Percentiles rank a stretch among this genome's conserved stretches.
Conservation (phyloP, 2,888 invertebrate species). For the Polyommatus icarus region DNA sequence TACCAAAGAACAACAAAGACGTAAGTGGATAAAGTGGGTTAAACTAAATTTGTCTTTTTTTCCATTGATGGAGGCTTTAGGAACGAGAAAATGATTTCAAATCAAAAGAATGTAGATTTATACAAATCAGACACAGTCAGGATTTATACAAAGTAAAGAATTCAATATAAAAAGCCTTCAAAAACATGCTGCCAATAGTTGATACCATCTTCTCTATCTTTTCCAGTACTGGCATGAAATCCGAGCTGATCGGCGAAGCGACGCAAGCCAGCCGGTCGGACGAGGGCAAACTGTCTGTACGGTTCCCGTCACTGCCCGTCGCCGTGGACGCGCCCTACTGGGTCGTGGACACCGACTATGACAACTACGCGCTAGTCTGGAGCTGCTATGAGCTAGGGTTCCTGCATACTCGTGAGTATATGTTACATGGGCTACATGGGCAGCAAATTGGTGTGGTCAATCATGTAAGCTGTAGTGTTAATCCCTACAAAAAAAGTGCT, state of each 20-base stretch:
- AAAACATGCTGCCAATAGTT: too few relatives aligned
- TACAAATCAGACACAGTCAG: too few relatives aligned
- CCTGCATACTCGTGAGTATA: constrained; percentile 72
- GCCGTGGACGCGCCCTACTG: constrained; percentile 71
- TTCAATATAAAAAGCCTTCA: too few relatives aligned
- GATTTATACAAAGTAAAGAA: too few relatives aligned
- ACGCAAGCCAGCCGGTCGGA: constrained; percentile 71
- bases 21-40: too few relatives aligned
- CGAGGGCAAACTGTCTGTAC: constrained; percentile 82
- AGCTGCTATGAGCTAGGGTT: constrained; percentile 78
- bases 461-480: constrained; percentile 37
- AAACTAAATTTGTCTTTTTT: too few relatives aligned
- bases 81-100: too few relatives aligned
- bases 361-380: constrained; percentile 86
- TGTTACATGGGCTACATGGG: background rate
- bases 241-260: constrained; percentile 81
- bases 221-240: constrained; percentile 77
- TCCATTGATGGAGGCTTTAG: too few relatives aligned
- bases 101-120: too few relatives aligned
- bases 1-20: too few relatives aligned
- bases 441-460: constrained; percentile 50
- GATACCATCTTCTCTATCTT: background rate
- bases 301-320: constrained; percentile 82
- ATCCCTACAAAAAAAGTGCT: constrained; percentile 55
- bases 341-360: constrained; percentile 88